Percentiles rank a stretch among this genome's conserved stretches.
These are phyloP conservation scores for Cydia pomonella DNA, from an alignment of 1,140 invertebrate genomes.

Conservation along the genomic window DNA sequence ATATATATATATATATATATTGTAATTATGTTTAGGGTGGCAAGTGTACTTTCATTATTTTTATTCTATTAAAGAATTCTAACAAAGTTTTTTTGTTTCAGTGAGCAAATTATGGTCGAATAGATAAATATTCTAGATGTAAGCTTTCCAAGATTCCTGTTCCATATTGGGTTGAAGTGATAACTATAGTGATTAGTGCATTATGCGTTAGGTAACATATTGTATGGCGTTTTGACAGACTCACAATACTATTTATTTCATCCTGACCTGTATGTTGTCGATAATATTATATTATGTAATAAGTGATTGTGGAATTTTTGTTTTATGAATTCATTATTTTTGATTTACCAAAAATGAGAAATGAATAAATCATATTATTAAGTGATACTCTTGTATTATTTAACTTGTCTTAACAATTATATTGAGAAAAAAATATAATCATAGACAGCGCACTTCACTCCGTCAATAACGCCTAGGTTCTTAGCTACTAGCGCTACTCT, in stretches of 20 bases:
- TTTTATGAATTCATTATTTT: slow-evolving; percentile 74
- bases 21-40: no score
- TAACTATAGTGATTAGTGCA: slow-evolving; percentile 76
- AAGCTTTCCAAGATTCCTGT: slow-evolving; percentile 76
- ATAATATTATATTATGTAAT: slow-evolving; percentile 68
- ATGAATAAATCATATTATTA: slow-evolving; percentile 75
- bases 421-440: no score
- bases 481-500: no score
- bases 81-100: slow-evolving; percentile 53
- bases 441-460: no score
- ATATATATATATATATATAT: no score
- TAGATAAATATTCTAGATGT: slow-evolving; percentile 72
- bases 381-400: slow-evolving; percentile 56
- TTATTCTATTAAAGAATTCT: background rate
- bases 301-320: slow-evolving; percentile 71
- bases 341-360: slow-evolving; percentile 80
- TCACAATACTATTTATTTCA: slow-evolving; percentile 79
- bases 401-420: no score
- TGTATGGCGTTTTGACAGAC: slow-evolving; percentile 69
- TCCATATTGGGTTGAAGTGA: slow-evolving; percentile 76
- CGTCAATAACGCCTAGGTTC: no score
- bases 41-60: no score
- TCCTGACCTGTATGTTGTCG: slow-evolving; percentile 71
- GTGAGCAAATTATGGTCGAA: slow-evolving; percentile 59
- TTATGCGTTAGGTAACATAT: slow-evolving; percentile 70